Conservation (phyloP, 2,888 invertebrate genomes). For the Metacarcinus magister region DNA sequence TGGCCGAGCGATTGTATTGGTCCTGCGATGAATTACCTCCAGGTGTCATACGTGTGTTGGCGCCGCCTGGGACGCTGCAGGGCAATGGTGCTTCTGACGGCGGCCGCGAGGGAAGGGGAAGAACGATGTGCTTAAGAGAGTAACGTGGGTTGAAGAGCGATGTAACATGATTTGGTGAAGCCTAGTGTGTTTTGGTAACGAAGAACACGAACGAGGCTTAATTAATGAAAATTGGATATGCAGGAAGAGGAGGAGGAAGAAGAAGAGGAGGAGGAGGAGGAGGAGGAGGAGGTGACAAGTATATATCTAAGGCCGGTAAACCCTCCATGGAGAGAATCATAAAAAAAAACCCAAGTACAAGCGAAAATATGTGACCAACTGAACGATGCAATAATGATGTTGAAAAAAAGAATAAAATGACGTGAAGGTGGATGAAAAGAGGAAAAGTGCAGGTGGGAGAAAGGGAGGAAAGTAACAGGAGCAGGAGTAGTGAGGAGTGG, state of each 20-base stretch:
- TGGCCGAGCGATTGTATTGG: not conserved
- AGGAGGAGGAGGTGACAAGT: not conserved
- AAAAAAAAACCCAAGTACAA: not conserved
- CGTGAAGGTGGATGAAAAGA: not conserved
- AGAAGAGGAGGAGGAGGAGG: not conserved
- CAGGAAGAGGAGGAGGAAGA: not conserved
- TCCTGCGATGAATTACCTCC: not conserved
- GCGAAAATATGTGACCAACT: not conserved
- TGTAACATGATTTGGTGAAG: not conserved
- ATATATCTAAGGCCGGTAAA: not conserved
- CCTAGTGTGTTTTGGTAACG: not conserved
- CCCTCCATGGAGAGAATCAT: not conserved
- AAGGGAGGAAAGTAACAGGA: not conserved
- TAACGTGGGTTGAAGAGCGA: too few species aligned
- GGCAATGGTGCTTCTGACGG: not conserved
- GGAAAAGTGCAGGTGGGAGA: not conserved
- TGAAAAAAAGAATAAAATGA: not conserved
- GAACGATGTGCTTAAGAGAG: not conserved
- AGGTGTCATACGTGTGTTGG: not conserved
- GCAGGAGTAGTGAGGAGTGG: not conserved
- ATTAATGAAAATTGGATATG: not conserved
- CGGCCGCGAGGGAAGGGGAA: not conserved
- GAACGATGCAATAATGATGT: not conserved
- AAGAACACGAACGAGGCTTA: not conserved
- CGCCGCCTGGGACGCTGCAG: conserved; percentile 19